Base-by-base conservation (phyloP, 2,888 invertebrate genomes). In the Isotomurus palustris region DNA sequence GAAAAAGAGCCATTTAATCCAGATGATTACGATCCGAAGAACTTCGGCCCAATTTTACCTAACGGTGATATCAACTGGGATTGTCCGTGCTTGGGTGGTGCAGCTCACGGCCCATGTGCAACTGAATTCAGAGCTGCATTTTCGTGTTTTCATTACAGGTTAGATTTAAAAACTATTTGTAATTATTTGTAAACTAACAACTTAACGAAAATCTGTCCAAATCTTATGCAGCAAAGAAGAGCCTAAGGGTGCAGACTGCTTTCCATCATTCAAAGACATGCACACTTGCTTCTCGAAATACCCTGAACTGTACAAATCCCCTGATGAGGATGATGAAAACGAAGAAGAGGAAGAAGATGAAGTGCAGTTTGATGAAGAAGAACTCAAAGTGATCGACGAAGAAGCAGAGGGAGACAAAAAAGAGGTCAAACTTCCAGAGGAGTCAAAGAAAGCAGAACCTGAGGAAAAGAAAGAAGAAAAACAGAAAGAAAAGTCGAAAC, bases 21-120 rank as follows among this genome's bases (percentile, higher is more conserved):
- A 0, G 83, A 83, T 71, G 82, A 85, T 1, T 67, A 62, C 45
- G 71, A 72, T 44, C 87, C 85, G 71, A 84, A 85, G 1, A 82
- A 85, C 56, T 85, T 87, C 43, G 93, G 94, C 10, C 78, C 94
- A 14, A 84, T 95, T 67, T 78, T 88, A 56, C 80, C 87, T 1
- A 87, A 86, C 76, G 95, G 95, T 4, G 84, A 87, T 62, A 92
- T 96, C 67, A 96, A 96, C 78, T 96, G 95, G 95, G 88, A 88
- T 74, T 96, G 96, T 73, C 95, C 95, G 0, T 96, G 96, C 75
- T 80, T 96, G 32, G 95, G 95, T 14, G 93, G 93, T n/a, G 94
- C 95, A 90, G 91, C 94, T 4, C 91, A 91, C 0, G 95, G 96
- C 0, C 95, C 96, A 0, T 96, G 96, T 75, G 95, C 93, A 1